A percentile compares a stretch with the other conserved stretches of the same genome.
These are phyloP conservation scores for Neomorphus geoffroyi DNA, from an alignment of 2,797 vertebrate genomes.

Conservation along the genomic window DNA sequence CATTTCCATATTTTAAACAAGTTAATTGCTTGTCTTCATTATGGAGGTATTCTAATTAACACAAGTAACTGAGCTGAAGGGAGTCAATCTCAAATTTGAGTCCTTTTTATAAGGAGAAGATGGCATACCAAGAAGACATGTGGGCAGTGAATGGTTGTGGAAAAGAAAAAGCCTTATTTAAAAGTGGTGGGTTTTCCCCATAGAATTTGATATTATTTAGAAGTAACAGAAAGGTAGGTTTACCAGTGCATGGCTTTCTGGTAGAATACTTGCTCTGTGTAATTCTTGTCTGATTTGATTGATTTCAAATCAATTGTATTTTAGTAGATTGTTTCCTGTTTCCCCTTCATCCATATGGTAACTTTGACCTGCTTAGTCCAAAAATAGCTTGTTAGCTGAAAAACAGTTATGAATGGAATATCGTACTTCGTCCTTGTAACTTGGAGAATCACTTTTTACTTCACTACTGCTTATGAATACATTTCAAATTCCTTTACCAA, in stretches of 20 bases:
- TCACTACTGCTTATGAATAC: neutral
- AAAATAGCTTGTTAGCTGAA: neutral
- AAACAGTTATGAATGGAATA: neutral
- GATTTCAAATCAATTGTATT: neutral
- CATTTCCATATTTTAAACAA: neutral
- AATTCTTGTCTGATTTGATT: neutral
- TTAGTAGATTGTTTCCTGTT: neutral
- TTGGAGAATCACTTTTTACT: neutral
- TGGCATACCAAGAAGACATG: fast-evolving
- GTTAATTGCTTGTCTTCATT: neutral
- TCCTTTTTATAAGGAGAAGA: neutral
- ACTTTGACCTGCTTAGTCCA: neutral
- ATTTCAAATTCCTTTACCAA: neutral
- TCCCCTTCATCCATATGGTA: neutral
- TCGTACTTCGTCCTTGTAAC: neutral
- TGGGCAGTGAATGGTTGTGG: neutral
- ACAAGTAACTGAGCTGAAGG: neutral
- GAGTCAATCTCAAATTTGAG: neutral
- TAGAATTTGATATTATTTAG: neutral
- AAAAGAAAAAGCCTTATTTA: neutral
- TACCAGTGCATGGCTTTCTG: neutral
- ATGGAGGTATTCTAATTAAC: neutral
- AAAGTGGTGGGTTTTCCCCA: neutral
- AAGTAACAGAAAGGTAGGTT: neutral
- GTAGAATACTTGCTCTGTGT: neutral